These are phyloP conservation scores for Acromyrmex echinatior DNA, from an alignment of 1,140 invertebrate species.

Conservation along the genomic window DNA sequence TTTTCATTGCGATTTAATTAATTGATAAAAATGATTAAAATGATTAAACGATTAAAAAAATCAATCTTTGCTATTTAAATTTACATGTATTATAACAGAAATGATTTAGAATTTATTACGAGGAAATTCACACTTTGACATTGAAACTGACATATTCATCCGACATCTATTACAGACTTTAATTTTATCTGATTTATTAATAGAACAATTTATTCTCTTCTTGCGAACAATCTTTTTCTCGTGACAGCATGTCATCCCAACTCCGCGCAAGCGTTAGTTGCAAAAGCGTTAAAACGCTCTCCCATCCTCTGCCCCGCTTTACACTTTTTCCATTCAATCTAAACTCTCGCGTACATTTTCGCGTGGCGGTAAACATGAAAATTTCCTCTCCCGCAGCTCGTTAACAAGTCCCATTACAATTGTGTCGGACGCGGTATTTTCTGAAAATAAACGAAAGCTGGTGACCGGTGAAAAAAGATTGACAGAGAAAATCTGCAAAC, in stretches of 20 bases:
- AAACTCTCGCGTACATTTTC: slow-evolving; percentile 47
- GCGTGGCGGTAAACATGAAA: slow-evolving; percentile 52
- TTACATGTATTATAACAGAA: not conserved
- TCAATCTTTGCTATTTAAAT: not conserved
- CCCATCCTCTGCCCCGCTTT: not conserved
- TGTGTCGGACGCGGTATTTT: slow-evolving; percentile 28
- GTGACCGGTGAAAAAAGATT: slow-evolving; percentile 22
- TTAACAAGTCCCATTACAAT: slow-evolving; percentile 65
- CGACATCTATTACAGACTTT: not conserved
- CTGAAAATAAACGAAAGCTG: slow-evolving; percentile 32
- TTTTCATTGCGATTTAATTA: not conserved
- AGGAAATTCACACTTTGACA: not conserved
- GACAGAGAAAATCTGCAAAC: slow-evolving; percentile 13
- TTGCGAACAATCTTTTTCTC: slow-evolving; percentile 39
- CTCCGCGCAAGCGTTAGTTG: not conserved
- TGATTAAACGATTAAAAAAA: not conserved
- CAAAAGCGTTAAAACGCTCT: slow-evolving; percentile 33
- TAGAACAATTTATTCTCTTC: not conserved
- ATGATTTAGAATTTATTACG: slow-evolving; percentile 2
- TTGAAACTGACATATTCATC: not conserved
- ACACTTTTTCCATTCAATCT: slow-evolving; percentile 55
- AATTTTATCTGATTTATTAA: slow-evolving; percentile 47
- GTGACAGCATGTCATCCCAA: slow-evolving; percentile 18
- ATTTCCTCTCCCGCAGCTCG: slow-evolving; percentile 22
- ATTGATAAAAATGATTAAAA: not conserved